These are phyloP conservation scores for Tetragnatha versicolor DNA, from an alignment of 1,140 invertebrate species.

Conservation along the genomic window DNA sequence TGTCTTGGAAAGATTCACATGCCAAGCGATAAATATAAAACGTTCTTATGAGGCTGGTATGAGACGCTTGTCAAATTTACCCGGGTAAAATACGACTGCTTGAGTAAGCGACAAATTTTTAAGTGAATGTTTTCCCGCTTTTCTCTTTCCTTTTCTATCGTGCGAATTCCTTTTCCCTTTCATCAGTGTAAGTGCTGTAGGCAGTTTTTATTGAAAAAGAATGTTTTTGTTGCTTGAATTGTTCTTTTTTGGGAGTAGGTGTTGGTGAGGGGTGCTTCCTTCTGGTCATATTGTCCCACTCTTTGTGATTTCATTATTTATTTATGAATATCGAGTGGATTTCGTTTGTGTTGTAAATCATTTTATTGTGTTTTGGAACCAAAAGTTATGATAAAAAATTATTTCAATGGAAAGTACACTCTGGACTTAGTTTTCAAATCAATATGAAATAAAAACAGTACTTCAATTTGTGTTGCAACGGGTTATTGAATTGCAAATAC, in stretches of 20 bases:
- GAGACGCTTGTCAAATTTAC: neutral
- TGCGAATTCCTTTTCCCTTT: neutral
- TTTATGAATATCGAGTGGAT: neutral
- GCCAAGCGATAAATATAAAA: neutral
- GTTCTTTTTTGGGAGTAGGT: neutral
- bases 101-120: neutral
- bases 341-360: too few species aligned
- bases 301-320: neutral
- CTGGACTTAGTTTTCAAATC: too few species aligned
- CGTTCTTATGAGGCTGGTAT: neutral
- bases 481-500: too few species aligned
- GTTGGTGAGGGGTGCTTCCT: neutral
- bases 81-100: neutral
- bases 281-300: neutral
- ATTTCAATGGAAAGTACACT: too few species aligned
- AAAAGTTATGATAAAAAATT: too few species aligned
- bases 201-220: neutral
- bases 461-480: too few species aligned
- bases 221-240: neutral
- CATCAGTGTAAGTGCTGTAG: slow-evolving; percentile 6
- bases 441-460: too few species aligned
- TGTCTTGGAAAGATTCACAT: too few species aligned
- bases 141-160: slow-evolving; percentile 7
- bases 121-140: neutral
- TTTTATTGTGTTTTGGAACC: too few species aligned